Percentiles rank a stretch among this genome's conserved stretches.
Conservation (phyloP, 2,797 vertebrate genomes). For the Danionella dracula region DNA sequence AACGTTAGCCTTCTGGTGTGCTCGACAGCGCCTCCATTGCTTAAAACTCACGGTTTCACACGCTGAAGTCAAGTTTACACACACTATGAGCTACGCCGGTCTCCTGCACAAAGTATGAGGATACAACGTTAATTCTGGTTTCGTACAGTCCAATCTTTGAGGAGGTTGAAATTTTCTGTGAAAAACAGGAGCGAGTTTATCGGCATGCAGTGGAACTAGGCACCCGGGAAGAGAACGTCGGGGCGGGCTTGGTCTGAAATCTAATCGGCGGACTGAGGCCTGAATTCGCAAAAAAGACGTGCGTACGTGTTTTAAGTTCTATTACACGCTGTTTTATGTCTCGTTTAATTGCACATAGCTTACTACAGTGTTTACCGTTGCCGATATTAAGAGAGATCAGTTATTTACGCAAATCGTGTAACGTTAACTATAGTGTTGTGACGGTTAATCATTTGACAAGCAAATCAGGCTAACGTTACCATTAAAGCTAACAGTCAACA, state of each 20-base stretch:
- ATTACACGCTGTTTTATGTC: too few relatives aligned
- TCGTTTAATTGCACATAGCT: background rate
- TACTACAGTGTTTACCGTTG: background rate
- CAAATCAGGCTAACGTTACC: constrained; percentile 17
- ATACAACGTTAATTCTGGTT: background rate
- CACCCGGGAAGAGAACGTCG: background rate
- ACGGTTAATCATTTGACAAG: constrained; percentile 16
- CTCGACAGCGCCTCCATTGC: constrained; percentile 13
- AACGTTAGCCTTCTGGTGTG: background rate
- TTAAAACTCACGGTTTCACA: constrained; percentile 3
- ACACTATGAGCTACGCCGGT: background rate
- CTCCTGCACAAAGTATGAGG: background rate
- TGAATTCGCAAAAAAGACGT: background rate
- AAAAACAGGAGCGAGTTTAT: background rate
- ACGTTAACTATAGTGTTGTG: background rate
- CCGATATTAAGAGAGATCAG: background rate
- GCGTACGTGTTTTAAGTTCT: background rate
- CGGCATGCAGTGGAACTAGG: constrained; percentile 6
- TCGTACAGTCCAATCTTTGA: background rate
- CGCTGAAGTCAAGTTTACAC: constrained; percentile 10
- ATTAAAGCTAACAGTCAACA: background rate
- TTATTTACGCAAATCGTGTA: constrained; percentile 16
- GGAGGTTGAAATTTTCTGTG: background rate
- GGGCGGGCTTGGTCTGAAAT: constrained; percentile 4
- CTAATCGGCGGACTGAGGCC: constrained; percentile 8